Base-by-base conservation (phyloP, 2,113 vertebrate species). In the Cinclus cinclus region DNA sequence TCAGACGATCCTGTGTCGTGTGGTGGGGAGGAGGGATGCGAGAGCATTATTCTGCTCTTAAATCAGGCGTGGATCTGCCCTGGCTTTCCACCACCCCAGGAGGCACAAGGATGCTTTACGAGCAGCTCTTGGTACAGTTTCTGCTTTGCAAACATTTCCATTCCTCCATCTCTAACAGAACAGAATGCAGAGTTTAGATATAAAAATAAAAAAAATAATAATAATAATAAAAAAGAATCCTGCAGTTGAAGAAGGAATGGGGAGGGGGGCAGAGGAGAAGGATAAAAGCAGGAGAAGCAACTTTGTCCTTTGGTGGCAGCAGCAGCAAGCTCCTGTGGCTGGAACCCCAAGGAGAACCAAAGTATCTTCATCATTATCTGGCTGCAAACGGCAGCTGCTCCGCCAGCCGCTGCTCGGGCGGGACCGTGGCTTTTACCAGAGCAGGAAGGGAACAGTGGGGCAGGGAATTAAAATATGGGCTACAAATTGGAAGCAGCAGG, bases 381-480 rank as follows among this genome's bases (percentile, higher is more conserved):
- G 58, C 87, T 79, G 89, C 22, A 76, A 95, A 62, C 11, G 58
- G 92, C 95, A 89, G 80, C 89, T 65, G 91, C 89, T 56, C 11
- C 18, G 15, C n/a, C 96, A 89, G 91, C 39, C 84, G 2, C 92
- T 60, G 91, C 91, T 91, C 2, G n/a, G 89, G 80, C 1, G 1
- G 95, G 94, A 64, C 2, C 0, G 83, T 0, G 77, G 42, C 73
- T 89, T 64, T 76, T n/a, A 58, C 3, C 4, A 52, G 94, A 74
- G 95, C 78, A 41, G 89, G 90, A 42, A 80, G 70, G 81, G 95
- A 96, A 91, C 91, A 65, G 93, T 89, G 84, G 93, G 94, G 82
- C 91, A 80, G 89, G 78, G 94, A 95, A 92, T 94, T 92, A 85
- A 95, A 95, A 91, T 46, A 44, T n/a, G 87, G 96, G 87, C 65